Evolutionary conservation across 2,888 invertebrate genomes (phyloP), one percentile per base, ranked within the genome.

Genomic region (Ashinkailepas kermadecensis): DNA sequence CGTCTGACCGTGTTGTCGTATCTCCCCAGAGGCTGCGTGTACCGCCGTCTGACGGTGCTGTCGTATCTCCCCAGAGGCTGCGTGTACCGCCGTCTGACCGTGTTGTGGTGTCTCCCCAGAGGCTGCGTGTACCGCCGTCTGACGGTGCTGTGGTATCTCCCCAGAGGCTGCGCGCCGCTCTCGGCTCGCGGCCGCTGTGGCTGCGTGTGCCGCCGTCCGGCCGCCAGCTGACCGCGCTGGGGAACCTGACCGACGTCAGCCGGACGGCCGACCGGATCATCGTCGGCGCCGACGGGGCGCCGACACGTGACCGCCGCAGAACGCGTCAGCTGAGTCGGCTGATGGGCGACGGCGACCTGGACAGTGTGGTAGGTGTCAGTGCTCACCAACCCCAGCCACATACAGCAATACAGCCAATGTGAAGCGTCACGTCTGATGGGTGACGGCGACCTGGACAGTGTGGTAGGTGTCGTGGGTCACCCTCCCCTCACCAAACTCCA

Each of bases 331-430:
- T 93, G 0, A 93, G 93, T 85, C 88, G 93, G 82, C 87, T 93
- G 84, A 93, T 93, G 86, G 93, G 93, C 0, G 86, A 93, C 81
- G 92, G 92, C 90, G 93, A 93, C 85, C 92, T 93, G 90, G 90
- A 92, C 87, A 93, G 93, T 85, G 92, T 92, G 86, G 92, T 92
- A 86, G 90, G 91, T 85, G 39, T 15, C 56, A 25, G 78, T 15
- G 59, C 15, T 15, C 18, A 18, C 15, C 1, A 18, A 8, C 8
- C 21, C 18, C 64, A 13, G 18, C 15, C 18, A 18, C 21, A 21
- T 18, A 18, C 18, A 18, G 15, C 21, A 64, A 18, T 18, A 21
- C 8, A 18, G 8, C 18, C 23, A 65, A 18, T 10, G n/a, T 23
- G 23, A 13, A 0, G 7, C 11, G 23, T 18, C 0, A 10, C 11